Evolutionary conservation across 2,113 vertebrate genomes (phyloP).

Genomic region (Myotis davidii): DNA sequence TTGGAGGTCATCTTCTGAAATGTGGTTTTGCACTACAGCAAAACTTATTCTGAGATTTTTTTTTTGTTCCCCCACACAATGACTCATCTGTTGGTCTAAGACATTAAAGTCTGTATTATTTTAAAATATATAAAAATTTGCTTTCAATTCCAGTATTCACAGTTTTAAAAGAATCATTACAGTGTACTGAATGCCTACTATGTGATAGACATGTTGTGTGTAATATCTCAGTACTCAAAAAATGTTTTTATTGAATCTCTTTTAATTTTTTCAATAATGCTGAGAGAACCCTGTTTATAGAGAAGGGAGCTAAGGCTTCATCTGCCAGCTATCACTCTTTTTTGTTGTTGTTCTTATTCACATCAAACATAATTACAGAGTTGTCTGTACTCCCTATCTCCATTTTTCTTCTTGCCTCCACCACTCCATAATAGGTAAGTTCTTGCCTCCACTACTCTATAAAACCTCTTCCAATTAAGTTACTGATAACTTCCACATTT

Average conservation of each 20-base stretch:
- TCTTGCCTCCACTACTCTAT: neutral
- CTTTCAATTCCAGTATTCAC: conserved; percentile 7
- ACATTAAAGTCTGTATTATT: conserved; percentile 46
- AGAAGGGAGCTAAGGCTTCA: neutral
- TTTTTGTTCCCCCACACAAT: conserved; percentile 32
- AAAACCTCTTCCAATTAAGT: neutral
- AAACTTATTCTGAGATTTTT: conserved; percentile 57
- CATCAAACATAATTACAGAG: neutral
- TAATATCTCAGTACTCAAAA: neutral
- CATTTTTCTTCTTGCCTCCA: neutral
- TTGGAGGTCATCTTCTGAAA: conserved; percentile 53
- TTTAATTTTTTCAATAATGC: neutral
- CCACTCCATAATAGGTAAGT: too few relatives aligned
- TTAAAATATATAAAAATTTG: neutral
- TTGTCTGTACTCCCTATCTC: neutral
- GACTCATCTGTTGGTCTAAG: conserved; percentile 49
- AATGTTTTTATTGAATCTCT: neutral
- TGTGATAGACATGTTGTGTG: neutral
- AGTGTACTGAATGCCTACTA: neutral
- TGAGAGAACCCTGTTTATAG: neutral
- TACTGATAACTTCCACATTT: neutral
- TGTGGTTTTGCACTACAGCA: conserved; percentile 43
- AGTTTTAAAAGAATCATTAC: conserved; percentile 29
- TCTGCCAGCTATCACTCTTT: neutral
- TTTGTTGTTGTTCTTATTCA: neutral